A percentile compares a stretch with the other conserved stretches of the same genome.
Conservation (phyloP, 1,140 invertebrate species). For the Drosophila sulfurigaster region DNA sequence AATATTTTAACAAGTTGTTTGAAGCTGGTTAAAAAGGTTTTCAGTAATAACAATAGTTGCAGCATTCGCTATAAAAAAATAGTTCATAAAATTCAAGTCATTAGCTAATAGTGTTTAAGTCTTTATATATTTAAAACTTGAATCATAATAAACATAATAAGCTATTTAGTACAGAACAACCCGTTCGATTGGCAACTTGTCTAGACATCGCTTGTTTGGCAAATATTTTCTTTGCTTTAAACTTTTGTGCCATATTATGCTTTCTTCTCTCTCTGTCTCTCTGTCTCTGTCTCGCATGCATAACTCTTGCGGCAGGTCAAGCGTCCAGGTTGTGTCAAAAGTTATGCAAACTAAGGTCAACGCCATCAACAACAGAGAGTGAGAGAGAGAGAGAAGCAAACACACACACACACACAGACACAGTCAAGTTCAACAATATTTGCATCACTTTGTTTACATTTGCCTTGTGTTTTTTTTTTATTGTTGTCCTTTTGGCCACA, state of each 20-base stretch:
- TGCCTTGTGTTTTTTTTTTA: constrained; percentile 33
- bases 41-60: too few relatives aligned
- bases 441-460: constrained; percentile 75
- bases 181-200: constrained; percentile 16
- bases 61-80: too few relatives aligned
- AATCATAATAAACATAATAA: background rate
- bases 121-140: background rate
- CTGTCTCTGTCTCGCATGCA: background rate
- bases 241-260: constrained; percentile 4
- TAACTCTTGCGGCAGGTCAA: constrained; percentile 69
- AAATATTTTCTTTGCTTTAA: constrained; percentile 10
- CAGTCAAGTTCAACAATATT: constrained; percentile 61
- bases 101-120: background rate
- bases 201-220: background rate
- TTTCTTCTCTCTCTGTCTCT: background rate
- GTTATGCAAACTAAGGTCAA: constrained; percentile 83
- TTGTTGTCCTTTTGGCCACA: constrained; percentile 73
- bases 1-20: background rate
- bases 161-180: constrained; percentile 16
- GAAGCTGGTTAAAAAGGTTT: background rate
- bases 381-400: constrained; percentile 17
- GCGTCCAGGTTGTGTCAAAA: constrained; percentile 64
- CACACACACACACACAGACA: constrained; percentile 48
- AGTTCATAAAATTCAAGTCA: too few relatives aligned
- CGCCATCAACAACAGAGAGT: constrained; percentile 40